Evolutionary conservation across 2,888 invertebrate species (phyloP).

Genomic region (Acanthopleura granulata): DNA sequence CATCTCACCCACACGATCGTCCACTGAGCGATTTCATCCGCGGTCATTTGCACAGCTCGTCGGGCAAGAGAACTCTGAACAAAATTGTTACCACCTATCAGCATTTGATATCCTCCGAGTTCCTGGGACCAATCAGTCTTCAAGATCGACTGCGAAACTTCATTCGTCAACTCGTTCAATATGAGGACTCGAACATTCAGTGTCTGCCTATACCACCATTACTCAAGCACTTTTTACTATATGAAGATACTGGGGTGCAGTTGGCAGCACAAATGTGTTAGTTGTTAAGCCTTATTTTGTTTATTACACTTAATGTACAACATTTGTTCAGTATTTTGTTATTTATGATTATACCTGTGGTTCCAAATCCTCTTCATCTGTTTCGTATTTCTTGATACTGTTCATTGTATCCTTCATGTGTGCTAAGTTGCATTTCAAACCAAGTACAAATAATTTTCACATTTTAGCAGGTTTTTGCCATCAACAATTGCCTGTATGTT

Average conservation of each 20-base stretch:
- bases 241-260: background rate
- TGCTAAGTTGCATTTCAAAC: too few relatives aligned
- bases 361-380: too few relatives aligned
- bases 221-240: background rate
- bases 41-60: background rate
- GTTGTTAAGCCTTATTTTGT: too few relatives aligned
- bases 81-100: background rate
- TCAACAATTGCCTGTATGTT: too few relatives aligned
- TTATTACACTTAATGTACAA: too few relatives aligned
- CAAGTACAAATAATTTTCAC: too few relatives aligned
- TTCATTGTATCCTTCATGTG: too few relatives aligned
- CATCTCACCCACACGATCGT: background rate
- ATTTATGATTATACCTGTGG: too few relatives aligned
- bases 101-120: background rate
- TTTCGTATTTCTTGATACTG: too few relatives aligned
- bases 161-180: background rate
- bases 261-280: too few relatives aligned
- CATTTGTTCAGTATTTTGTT: too few relatives aligned
- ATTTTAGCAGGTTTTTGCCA: too few relatives aligned
- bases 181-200: background rate
- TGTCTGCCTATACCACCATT: background rate
- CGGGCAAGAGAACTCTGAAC: background rate
- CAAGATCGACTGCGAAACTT: background rate
- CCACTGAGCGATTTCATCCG: background rate
- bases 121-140: background rate